Conservation (phyloP, 2,888 invertebrate species). For the Poecilus cupreus region DNA sequence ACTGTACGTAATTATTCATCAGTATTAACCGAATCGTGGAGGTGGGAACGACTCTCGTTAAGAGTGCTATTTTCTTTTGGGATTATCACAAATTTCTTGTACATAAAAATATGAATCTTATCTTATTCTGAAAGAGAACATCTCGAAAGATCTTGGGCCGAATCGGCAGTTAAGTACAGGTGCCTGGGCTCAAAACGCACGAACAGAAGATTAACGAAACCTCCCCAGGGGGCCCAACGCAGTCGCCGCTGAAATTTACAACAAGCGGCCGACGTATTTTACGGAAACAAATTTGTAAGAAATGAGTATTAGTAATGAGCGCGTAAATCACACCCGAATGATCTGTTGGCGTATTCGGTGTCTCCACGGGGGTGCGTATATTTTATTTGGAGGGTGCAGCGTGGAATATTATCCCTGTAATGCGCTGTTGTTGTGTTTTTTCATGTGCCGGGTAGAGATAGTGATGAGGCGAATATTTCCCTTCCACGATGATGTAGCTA, state of each 20-base stretch:
- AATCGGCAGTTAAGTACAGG: too few relatives aligned
- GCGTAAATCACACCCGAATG: constrained; percentile 48
- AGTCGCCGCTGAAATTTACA: constrained; percentile 44
- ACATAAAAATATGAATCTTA: too few relatives aligned
- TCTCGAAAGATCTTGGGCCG: too few relatives aligned
- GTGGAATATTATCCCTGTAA: constrained; percentile 30
- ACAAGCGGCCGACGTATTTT: constrained; percentile 39
- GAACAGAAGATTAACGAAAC: too few relatives aligned
- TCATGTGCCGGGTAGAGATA: constrained; percentile 8
- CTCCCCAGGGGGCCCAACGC: constrained; percentile 32
- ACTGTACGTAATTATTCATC: too few relatives aligned
- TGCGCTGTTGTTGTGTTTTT: constrained; percentile 29
- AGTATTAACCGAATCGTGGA: too few relatives aligned
- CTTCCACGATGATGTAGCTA: background rate
- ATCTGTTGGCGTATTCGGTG: constrained; percentile 45
- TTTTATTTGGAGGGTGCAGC: constrained; percentile 48
- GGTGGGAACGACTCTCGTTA: too few relatives aligned
- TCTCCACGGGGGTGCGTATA: constrained; percentile 39
- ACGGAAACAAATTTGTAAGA: constrained; percentile 59
- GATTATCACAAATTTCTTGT: too few relatives aligned
- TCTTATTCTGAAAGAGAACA: too few relatives aligned
- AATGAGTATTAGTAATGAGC: constrained; percentile 60
- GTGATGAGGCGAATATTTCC: constrained; percentile 23
- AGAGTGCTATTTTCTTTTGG: too few relatives aligned
- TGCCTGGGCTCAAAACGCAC: too few relatives aligned